phyloP scores from a whole-genome alignment of 1,140 invertebrate genomes.

The Scaptomyza pallida region DNA sequence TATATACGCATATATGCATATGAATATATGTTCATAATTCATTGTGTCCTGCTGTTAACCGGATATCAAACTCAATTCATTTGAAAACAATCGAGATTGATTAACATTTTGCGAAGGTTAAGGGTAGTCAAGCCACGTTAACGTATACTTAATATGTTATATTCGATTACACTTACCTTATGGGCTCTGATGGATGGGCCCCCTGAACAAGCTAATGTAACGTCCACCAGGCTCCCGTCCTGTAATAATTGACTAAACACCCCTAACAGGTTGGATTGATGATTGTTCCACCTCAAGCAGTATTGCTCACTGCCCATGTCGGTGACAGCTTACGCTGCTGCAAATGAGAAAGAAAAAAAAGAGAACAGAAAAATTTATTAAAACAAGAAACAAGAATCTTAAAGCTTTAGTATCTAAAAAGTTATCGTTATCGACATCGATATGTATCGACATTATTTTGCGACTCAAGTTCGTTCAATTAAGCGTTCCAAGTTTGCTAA shows the following conservation, averaged over 20 bases:
- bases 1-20: no score
- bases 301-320: constrained; percentile 98
- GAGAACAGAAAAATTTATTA: neutral
- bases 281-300: constrained; percentile 98
- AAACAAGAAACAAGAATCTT: no score
- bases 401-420: no score
- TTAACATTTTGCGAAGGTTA: no score
- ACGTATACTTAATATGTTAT: no score
- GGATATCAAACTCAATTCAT: neutral
- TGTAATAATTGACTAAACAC: constrained; percentile 97
- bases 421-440: constrained; percentile 8
- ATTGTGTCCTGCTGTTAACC: neutral
- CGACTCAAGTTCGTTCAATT: constrained; percentile 59
- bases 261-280: constrained; percentile 97
- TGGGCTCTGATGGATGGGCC: constrained; percentile 96
- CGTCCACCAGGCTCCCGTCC: constrained; percentile 97
- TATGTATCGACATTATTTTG: constrained; percentile 9
- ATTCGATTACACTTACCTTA: constrained; percentile 86
- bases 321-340: constrained; percentile 94
- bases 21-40: neutral
- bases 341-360: constrained; percentile 66
- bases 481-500: constrained; percentile 37
- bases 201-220: constrained; percentile 96
- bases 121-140: no score
- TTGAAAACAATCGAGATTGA: no score